Evolutionary conservation across 2,888 invertebrate species (phyloP).

Genomic region (Drosophila prolongata): DNA sequence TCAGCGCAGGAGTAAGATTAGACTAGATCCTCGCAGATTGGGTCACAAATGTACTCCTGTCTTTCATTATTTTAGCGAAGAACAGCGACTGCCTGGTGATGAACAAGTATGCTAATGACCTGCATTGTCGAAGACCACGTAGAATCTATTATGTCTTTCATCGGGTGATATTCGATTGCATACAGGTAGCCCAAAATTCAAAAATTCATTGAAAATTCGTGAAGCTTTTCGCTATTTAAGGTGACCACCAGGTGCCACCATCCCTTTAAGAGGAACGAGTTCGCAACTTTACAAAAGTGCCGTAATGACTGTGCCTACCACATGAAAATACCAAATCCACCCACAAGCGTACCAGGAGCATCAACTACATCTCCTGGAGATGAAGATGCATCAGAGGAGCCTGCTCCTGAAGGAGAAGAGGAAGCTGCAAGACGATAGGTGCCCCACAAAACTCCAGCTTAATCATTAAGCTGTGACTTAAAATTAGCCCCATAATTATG

Average conservation of each 20-base stretch:
- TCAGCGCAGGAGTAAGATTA: not conserved
- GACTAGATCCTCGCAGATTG: not conserved
- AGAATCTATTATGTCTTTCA: not conserved
- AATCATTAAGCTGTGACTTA: no score
- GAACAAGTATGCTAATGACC: not conserved
- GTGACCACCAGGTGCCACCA: not conserved
- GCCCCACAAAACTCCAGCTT: no score
- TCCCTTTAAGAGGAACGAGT: not conserved
- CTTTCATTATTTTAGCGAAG: not conserved
- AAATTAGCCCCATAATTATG: no score
- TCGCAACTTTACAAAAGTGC: not conserved
- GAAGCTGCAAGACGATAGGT: no score
- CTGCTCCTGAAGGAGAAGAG: no score
- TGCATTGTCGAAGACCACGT: not conserved
- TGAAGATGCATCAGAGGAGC: no score
- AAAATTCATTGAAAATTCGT: not conserved
- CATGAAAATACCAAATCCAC: not conserved
- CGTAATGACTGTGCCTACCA: not conserved
- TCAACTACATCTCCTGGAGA: no score
- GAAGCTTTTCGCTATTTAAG: not conserved
- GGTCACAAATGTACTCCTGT: not conserved
- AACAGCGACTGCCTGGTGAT: not conserved
- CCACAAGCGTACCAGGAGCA: no score
- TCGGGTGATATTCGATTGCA: not conserved
- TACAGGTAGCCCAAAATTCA: not conserved